Conservation (phyloP, 2,113 vertebrate species). For the Scomber colias region DNA sequence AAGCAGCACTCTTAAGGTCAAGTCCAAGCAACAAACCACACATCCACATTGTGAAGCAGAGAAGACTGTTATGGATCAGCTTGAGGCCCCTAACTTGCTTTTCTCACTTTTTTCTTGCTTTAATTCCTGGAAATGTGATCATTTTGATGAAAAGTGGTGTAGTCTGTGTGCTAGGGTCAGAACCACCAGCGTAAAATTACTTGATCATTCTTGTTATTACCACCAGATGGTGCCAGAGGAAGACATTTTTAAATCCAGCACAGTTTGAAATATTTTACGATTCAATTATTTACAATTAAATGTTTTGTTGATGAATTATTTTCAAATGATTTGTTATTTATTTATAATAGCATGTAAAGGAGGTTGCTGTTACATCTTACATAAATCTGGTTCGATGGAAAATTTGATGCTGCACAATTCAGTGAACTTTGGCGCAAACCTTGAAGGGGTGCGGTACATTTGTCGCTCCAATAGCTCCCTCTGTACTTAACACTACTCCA, state of each 20-base stretch:
- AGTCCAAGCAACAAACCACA: constrained; percentile 59
- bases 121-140: neutral
- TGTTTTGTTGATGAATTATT: no score
- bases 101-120: no score
- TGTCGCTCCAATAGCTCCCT: constrained; percentile 49
- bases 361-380: neutral
- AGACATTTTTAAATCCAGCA: no score
- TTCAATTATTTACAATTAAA: no score
- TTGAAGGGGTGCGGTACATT: constrained; percentile 71
- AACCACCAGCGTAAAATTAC: no score
- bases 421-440: constrained; percentile 69
- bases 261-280: no score
- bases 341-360: no score
- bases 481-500: constrained; percentile 57
- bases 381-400: neutral
- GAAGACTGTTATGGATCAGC: neutral
- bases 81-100: neutral
- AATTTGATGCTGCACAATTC: neutral
- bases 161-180: no score
- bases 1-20: constrained; percentile 73
- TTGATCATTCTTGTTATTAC: neutral
- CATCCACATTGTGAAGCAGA: constrained; percentile 66
- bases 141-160: neutral
- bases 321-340: no score
- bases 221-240: no score